Conservation (phyloP, 2,888 invertebrate genomes). For the Sminthurinus aureus region DNA sequence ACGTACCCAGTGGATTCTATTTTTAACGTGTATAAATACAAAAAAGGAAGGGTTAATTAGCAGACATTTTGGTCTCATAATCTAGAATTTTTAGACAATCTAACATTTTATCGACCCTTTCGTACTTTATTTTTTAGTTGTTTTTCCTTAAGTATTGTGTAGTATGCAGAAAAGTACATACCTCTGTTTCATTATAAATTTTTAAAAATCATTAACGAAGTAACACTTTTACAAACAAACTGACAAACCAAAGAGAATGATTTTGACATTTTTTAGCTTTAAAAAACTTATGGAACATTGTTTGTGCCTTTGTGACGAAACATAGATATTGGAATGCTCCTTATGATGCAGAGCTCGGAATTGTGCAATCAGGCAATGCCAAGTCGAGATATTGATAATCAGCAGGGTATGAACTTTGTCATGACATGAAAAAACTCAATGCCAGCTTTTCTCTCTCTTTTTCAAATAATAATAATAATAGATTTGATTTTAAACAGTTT, state of each 20-base stretch:
- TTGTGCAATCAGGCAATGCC: conserved; percentile 47
- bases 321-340: conserved; percentile 59
- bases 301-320: conserved; percentile 39
- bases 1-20: too few species aligned
- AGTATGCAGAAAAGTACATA: too few species aligned
- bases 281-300: conserved; percentile 23
- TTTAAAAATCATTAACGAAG: too few species aligned
- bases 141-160: too few species aligned
- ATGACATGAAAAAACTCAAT: conserved; percentile 34
- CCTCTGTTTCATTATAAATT: too few species aligned
- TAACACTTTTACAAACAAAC: not conserved
- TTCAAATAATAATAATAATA: not conserved
- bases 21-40: too few species aligned
- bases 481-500: not conserved
- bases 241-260: conserved; percentile 11
- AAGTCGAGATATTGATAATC: conserved; percentile 57
- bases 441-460: conserved; percentile 13
- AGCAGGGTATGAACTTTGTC: conserved; percentile 53
- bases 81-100: too few species aligned
- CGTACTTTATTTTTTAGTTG: too few species aligned
- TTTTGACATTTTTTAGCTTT: conserved; percentile 8
- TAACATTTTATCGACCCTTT: too few species aligned
- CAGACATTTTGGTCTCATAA: too few species aligned
- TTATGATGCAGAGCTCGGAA: conserved; percentile 59
- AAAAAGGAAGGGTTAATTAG: too few species aligned